Conservation (phyloP, 2,113 vertebrate genomes). For the Anolis sagrei region DNA sequence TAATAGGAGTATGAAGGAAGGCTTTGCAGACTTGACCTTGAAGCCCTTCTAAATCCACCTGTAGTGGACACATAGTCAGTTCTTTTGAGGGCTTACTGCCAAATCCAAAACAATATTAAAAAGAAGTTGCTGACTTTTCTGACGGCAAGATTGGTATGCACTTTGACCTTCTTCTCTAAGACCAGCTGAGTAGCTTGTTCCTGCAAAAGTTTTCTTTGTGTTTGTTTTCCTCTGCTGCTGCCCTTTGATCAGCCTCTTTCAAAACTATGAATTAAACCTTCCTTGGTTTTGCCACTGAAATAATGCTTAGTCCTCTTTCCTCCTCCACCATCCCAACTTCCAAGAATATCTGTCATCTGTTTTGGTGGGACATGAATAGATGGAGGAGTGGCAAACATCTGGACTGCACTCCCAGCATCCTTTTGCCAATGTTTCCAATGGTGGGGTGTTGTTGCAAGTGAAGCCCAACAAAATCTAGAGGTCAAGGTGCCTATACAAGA, state of each 20-base stretch:
- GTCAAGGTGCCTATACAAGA: too few species aligned
- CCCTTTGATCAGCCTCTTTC: background rate
- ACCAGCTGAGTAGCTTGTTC: background rate
- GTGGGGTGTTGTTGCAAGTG: too few species aligned
- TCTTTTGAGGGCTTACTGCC: background rate
- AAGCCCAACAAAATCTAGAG: too few species aligned
- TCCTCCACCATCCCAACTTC: too few species aligned
- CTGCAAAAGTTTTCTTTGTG: background rate
- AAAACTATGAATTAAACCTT: background rate
- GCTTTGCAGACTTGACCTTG: constrained; percentile 3
- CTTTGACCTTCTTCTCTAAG: background rate
- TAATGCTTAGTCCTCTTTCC: background rate
- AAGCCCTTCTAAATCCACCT: background rate
- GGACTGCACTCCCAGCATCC: too few species aligned
- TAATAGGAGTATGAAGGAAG: background rate
- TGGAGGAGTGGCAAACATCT: too few species aligned
- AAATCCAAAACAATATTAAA: background rate
- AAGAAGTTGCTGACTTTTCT: background rate
- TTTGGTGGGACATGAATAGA: too few species aligned
- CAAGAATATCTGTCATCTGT: background rate
- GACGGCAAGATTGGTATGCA: background rate
- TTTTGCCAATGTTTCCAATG: too few species aligned
- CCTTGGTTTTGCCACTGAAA: background rate
- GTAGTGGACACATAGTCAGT: background rate
- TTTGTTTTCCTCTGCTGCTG: background rate